Conservation (phyloP, 2,113 vertebrate genomes). For the Nymphicus hollandicus region DNA sequence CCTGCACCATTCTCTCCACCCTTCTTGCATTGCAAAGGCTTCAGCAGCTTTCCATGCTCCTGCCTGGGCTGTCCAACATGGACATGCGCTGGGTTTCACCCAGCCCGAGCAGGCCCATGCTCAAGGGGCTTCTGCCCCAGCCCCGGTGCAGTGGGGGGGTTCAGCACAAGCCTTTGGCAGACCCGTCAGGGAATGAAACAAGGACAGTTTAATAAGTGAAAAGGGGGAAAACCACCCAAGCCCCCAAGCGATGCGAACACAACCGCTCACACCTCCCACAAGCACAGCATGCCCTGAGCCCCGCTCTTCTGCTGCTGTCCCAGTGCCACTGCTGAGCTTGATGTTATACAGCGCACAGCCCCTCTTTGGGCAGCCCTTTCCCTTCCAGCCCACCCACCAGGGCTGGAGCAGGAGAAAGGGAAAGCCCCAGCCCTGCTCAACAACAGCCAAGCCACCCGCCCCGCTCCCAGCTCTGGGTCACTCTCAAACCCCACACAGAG, state of each 20-base stretch:
- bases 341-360: rapidly evolving
- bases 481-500: background rate
- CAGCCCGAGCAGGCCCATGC: rapidly evolving
- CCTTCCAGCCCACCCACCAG: background rate
- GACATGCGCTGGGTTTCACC: rapidly evolving
- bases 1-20: rapidly evolving
- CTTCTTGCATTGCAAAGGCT: rapidly evolving
- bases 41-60: rapidly evolving
- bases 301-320: background rate
- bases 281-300: background rate
- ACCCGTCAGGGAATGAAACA: background rate
- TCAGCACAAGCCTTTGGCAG: background rate
- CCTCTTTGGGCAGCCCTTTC: rapidly evolving
- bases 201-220: background rate
- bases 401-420: background rate
- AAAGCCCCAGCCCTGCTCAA: rapidly evolving
- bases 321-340: rapidly evolving
- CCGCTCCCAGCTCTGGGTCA: background rate
- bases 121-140: background rate
- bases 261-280: rapidly evolving
- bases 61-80: rapidly evolving
- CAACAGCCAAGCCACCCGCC: background rate
- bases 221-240: rapidly evolving
- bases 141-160: rapidly evolving
- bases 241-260: background rate